A percentile compares a stretch with the other conserved stretches of the same genome.
Conservation (phyloP, 2,888 invertebrate genomes). For the Caenorhabditis auriculariae region DNA sequence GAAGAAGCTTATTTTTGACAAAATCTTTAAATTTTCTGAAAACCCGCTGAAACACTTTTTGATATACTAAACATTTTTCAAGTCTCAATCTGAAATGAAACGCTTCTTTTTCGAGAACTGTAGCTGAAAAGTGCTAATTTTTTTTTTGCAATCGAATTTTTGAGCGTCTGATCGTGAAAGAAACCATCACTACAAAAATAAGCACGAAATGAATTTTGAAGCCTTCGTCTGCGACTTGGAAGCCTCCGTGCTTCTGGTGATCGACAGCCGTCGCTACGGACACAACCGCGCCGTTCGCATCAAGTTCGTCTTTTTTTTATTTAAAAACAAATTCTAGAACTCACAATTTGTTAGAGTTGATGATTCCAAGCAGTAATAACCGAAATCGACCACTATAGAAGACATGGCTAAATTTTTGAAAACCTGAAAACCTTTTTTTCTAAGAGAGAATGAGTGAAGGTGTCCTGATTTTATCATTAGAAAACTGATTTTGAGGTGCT, state of each 20-base stretch:
- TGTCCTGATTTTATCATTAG: too few species aligned
- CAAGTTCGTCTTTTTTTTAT: conserved; percentile 23
- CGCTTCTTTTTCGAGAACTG: neutral
- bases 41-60: neutral
- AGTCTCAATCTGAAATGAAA: neutral
- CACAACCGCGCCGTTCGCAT: conserved; percentile 44
- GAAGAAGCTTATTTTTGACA: neutral
- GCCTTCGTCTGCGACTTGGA: conserved; percentile 50
- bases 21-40: neutral
- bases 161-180: neutral
- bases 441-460: too few species aligned
- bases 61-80: neutral
- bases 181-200: neutral
- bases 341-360: too few species aligned
- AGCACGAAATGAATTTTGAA: conserved; percentile 10
- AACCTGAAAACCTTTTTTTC: too few species aligned
- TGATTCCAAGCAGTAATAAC: too few species aligned
- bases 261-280: conserved; percentile 20
- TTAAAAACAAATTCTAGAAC: too few species aligned
- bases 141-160: neutral
- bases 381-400: too few species aligned
- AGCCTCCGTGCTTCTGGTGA: conserved; percentile 47
- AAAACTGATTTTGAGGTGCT: conserved; percentile 27
- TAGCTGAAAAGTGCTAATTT: neutral
- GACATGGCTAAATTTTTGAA: too few species aligned